Conservation (phyloP, 1,140 invertebrate genomes). For the Brachionus asplanchnoidis region DNA sequence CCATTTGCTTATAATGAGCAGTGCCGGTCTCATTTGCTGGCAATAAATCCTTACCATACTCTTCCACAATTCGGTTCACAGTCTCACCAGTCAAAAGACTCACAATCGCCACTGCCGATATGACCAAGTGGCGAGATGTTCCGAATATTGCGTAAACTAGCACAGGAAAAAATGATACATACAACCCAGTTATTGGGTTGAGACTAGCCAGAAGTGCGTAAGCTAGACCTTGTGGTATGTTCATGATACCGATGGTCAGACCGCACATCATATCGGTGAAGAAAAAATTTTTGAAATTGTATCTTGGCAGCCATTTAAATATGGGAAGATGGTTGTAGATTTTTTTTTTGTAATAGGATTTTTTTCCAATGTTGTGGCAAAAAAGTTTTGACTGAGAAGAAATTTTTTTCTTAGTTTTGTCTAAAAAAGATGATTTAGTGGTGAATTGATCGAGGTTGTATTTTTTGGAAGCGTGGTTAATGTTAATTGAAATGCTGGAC, state of each 20-base stretch:
- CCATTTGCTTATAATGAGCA: not conserved
- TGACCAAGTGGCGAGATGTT: slow-evolving; percentile 58
- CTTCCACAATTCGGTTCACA: slow-evolving; percentile 45
- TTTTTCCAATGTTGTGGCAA: not conserved
- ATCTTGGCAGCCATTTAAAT: slow-evolving; percentile 51
- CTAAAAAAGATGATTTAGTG: not conserved
- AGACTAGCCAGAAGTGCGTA: slow-evolving; percentile 59
- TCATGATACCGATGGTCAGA: slow-evolving; percentile 58
- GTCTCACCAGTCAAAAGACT: slow-evolving; percentile 52
- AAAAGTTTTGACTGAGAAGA: not conserved
- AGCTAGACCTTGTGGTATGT: slow-evolving; percentile 60
- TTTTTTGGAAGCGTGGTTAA: not conserved
- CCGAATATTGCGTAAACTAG: slow-evolving; percentile 60
- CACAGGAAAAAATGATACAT: slow-evolving; percentile 60
- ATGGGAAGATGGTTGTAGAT: slow-evolving; percentile 47
- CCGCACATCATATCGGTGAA: slow-evolving; percentile 56
- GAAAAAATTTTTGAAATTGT: slow-evolving; percentile 53
- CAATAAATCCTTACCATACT: not conserved
- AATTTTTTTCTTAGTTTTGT: not conserved
- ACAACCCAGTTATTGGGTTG: slow-evolving; percentile 59
- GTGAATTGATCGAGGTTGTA: not conserved
- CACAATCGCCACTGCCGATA: slow-evolving; percentile 54
- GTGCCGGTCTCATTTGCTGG: not conserved
- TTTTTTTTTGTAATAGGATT: not conserved
- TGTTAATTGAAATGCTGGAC: not conserved